phyloP scores from a whole-genome alignment of 2,113 vertebrate genomes.

The Pheucticus melanocephalus region DNA sequence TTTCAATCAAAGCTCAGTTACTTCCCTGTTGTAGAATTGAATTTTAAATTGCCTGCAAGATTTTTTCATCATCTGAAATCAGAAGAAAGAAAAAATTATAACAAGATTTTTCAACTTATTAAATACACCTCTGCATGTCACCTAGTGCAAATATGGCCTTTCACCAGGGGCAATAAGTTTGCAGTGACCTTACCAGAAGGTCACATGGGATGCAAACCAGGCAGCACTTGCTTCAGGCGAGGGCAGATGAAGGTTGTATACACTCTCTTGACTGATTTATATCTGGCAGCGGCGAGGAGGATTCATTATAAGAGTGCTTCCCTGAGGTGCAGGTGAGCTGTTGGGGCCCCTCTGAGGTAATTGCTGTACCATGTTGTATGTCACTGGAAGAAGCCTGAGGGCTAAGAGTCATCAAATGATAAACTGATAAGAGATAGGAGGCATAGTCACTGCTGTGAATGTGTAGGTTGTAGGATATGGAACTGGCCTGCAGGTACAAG shows the following conservation, averaged over 20 bases:
- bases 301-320: neutral
- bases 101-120: neutral
- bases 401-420: neutral
- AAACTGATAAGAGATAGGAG: neutral
- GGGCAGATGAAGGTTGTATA: neutral
- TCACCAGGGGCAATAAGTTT: neutral
- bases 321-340: neutral
- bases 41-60: neutral
- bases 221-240: neutral
- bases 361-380: neutral
- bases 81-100: neutral
- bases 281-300: fast-evolving
- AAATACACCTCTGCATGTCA: neutral
- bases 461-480: neutral
- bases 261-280: neutral
- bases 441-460: neutral
- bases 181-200: fast-evolving
- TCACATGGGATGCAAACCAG: neutral
- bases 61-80: neutral
- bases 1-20: neutral
- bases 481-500: neutral
- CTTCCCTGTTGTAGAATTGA: neutral
- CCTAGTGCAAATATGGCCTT: neutral
- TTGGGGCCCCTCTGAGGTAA: neutral
- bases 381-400: neutral